Percentiles rank a stretch among this genome's conserved stretches.
Evolutionary conservation across 2,797 vertebrate genomes (phyloP).

Genomic region (Hybognathus amarus): DNA sequence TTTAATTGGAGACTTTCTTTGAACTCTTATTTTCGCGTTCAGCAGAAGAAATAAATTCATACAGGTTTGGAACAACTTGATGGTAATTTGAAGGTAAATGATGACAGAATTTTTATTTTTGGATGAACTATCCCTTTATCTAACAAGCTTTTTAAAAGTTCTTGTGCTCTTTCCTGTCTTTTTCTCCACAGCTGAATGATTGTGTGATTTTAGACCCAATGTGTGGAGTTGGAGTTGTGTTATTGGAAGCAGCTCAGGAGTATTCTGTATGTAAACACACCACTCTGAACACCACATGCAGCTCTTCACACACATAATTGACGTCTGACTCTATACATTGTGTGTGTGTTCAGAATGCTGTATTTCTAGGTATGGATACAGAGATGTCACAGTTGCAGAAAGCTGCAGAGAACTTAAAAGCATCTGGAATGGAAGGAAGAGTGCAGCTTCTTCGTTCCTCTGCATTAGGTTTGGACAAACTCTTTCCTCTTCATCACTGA

Average conservation of each 20-base stretch:
- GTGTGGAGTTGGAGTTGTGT: conserved; percentile 93
- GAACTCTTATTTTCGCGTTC: neutral
- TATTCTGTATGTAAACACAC: conserved; percentile 79
- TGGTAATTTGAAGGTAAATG: neutral
- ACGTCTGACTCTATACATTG: neutral
- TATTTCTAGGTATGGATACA: conserved; percentile 82
- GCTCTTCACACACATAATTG: neutral
- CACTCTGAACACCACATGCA: neutral
- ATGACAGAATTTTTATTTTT: neutral
- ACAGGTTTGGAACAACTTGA: neutral
- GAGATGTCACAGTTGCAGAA: conserved; percentile 83
- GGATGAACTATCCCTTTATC: neutral
- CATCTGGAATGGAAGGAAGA: conserved; percentile 76
- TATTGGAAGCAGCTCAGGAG: conserved; percentile 91
- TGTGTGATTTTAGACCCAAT: conserved; percentile 90
- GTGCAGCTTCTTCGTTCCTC: conserved; percentile 85
- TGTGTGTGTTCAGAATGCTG: conserved; percentile 44
- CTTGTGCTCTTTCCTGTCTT: neutral
- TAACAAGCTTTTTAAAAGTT: neutral
- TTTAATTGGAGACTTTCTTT: neutral
- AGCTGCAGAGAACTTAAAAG: conserved; percentile 81
- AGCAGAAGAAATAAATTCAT: neutral
- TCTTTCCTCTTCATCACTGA: neutral
- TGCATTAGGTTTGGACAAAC: conserved; percentile 75
- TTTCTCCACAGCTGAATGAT: conserved; percentile 72